A percentile compares a stretch with the other conserved stretches of the same genome.
Conservation (phyloP, 2,113 vertebrate species). For the Zosterops pallidus region DNA sequence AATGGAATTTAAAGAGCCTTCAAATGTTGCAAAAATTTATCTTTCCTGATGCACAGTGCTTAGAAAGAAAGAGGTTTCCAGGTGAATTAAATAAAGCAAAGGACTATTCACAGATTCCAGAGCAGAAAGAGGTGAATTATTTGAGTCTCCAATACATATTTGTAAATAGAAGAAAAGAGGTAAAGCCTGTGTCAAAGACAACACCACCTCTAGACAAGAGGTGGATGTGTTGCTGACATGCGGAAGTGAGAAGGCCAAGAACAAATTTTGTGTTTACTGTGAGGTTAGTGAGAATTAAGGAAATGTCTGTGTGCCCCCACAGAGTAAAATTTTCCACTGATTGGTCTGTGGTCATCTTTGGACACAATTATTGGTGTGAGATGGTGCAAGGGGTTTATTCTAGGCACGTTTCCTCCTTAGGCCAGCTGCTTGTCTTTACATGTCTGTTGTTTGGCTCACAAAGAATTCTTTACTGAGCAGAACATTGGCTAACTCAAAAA, state of each 20-base stretch:
- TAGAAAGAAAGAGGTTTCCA: not conserved
- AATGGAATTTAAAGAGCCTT: not conserved
- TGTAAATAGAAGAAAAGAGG: not conserved
- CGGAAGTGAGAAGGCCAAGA: not conserved
- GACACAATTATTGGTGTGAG: not conserved
- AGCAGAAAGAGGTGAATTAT: not conserved
- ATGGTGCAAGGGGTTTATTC: not conserved
- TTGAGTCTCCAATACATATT: not conserved
- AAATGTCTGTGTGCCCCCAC: not conserved
- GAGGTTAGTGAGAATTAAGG: not conserved
- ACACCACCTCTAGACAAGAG: not conserved
- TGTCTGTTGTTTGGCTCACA: not conserved
- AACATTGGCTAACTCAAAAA: not conserved
- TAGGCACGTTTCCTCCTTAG: fast-evolving
- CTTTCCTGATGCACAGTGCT: not conserved
- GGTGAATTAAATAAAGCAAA: not conserved
- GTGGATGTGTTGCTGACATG: not conserved
- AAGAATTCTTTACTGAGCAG: not conserved
- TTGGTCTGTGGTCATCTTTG: not conserved
- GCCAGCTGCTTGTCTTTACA: not conserved
- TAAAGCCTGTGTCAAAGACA: not conserved
- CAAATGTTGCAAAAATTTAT: not conserved
- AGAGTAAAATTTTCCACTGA: not conserved
- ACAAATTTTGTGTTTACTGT: not conserved
- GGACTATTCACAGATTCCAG: not conserved